These are phyloP conservation scores for Pelobates fuscus DNA, from an alignment of 2,113 vertebrate genomes.

Conservation along the genomic window DNA sequence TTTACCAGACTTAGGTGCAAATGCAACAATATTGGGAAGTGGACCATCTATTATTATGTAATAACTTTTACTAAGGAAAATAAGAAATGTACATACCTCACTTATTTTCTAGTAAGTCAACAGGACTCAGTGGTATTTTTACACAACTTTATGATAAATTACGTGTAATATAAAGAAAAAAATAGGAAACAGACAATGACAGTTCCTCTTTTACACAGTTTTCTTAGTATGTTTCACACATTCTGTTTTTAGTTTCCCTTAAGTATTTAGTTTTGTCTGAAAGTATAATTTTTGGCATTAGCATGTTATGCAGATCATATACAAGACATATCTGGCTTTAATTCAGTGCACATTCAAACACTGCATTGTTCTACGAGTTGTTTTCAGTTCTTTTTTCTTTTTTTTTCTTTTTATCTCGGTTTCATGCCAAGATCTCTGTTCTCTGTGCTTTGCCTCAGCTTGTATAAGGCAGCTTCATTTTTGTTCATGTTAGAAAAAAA, in stretches of 20 bases:
- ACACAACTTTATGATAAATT: no score
- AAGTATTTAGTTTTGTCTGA: slow-evolving; percentile 45
- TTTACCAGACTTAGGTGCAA: no score
- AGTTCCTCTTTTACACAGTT: no score
- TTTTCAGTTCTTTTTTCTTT: slow-evolving; percentile 24
- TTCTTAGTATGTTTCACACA: background rate
- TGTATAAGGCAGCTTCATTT: slow-evolving; percentile 17
- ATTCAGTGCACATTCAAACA: slow-evolving; percentile 31
- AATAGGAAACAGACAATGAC: no score
- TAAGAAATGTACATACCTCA: no score
- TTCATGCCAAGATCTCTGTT: slow-evolving; percentile 22
- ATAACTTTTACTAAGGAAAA: no score
- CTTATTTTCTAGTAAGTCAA: no score
- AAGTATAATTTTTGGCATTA: slow-evolving; percentile 37
- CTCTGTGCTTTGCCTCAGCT: slow-evolving; percentile 32
- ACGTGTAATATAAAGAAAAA: no score
- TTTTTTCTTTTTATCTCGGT: background rate
- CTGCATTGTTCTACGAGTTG: slow-evolving; percentile 34
- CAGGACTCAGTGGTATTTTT: no score
- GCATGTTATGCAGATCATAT: slow-evolving; percentile 35
- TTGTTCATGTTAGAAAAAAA: slow-evolving; percentile 22
- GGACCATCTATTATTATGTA: no score
- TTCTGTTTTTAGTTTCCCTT: slow-evolving; percentile 38
- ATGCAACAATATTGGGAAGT: no score
- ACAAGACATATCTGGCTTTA: slow-evolving; percentile 28